Percentiles rank a stretch among this genome's conserved stretches.
phyloP scores from a whole-genome alignment of 1,140 invertebrate genomes.

The Wiebesia pumilae region DNA sequence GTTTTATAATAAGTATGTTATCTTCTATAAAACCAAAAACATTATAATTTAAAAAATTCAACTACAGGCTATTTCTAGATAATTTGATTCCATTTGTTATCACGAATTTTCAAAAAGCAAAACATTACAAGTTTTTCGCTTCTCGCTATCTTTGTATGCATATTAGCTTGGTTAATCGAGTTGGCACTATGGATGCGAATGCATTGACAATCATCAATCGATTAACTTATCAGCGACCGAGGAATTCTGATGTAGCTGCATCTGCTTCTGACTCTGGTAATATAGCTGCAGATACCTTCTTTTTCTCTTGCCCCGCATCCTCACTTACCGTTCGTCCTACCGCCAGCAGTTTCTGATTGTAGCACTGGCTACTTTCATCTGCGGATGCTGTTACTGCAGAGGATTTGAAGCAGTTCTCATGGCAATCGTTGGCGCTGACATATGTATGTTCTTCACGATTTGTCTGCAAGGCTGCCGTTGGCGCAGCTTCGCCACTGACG shows the following conservation, averaged over 20 bases:
- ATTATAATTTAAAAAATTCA: too few relatives aligned
- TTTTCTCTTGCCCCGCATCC: background rate
- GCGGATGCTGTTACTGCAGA: background rate
- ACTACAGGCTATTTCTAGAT: background rate
- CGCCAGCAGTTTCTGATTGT: conserved; percentile 47
- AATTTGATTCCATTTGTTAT: background rate
- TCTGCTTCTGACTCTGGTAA: background rate
- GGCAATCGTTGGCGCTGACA: background rate
- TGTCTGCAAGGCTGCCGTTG: background rate
- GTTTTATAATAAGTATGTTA: too few relatives aligned
- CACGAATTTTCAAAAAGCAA: background rate
- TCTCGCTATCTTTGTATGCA: background rate
- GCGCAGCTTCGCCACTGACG: background rate
- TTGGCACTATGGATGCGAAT: background rate
- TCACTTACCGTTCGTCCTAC: conserved; percentile 57
- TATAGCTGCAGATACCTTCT: background rate
- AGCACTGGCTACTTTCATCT: background rate
- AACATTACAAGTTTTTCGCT: background rate
- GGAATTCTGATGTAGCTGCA: background rate
- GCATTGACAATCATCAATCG: background rate
- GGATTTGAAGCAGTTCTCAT: background rate
- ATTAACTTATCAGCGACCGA: background rate
- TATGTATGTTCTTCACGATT: conserved; percentile 18
- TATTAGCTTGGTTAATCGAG: conserved; percentile 13
- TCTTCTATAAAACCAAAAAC: too few relatives aligned